A percentile compares a stretch with the other conserved stretches of the same genome.
Conservation (phyloP, 1,140 invertebrate genomes). For the Thalassaphorura encarpata region DNA sequence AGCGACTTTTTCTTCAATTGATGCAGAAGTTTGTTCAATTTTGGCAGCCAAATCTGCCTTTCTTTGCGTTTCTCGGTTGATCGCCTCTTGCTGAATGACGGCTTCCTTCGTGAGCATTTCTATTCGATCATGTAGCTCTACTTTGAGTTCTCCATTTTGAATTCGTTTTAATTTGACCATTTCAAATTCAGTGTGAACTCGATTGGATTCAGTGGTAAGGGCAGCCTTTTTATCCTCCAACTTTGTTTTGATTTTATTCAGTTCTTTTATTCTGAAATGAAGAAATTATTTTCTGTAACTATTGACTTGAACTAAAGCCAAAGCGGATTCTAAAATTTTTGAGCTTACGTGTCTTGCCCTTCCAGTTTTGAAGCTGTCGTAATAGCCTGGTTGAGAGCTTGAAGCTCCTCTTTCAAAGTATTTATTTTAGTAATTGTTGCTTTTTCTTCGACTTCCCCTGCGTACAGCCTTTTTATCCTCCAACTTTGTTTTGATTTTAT, state of each 20-base stretch:
- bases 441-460: slow-evolving; percentile 12
- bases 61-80: slow-evolving; percentile 8
- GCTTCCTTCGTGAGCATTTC: slow-evolving; percentile 5
- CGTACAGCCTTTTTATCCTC: background rate
- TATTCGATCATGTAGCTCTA: slow-evolving; percentile 2
- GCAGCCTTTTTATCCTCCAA: background rate
- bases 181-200: background rate
- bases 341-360: slow-evolving; percentile 20
- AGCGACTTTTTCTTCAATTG: background rate
- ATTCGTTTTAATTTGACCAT: background rate
- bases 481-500: background rate
- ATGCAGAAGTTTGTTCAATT: background rate
- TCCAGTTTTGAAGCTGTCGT: slow-evolving; percentile 10
- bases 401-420: slow-evolving; percentile 20
- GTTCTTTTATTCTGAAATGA: background rate
- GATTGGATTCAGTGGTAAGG: background rate
- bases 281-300: too few relatives aligned
- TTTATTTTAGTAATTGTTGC: slow-evolving; percentile 10
- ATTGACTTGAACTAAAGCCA: too few relatives aligned
- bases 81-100: slow-evolving; percentile 4
- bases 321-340: too few relatives aligned
- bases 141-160: background rate
- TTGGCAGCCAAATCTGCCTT: slow-evolving; percentile 6
- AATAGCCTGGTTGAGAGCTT: slow-evolving; percentile 15
- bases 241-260: slow-evolving; percentile 1